phyloP scores from a whole-genome alignment of 2,113 vertebrate species.

The Dolichotis patagonum region DNA sequence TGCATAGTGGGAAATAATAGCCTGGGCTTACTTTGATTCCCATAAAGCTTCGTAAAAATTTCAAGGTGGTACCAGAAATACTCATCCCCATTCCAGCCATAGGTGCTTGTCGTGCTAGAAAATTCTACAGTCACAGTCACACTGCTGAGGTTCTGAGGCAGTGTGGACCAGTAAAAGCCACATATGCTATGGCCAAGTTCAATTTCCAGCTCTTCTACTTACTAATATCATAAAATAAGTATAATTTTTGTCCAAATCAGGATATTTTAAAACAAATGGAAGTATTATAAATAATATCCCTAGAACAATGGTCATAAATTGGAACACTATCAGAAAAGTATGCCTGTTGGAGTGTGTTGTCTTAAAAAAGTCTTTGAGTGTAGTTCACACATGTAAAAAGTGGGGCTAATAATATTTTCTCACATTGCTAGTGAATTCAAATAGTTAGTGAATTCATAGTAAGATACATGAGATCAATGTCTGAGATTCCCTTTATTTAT shows the following conservation, averaged over 20 bases:
- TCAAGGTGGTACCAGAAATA: neutral
- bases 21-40: neutral
- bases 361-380: neutral
- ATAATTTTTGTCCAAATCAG: neutral
- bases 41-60: neutral
- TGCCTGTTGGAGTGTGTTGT: neutral
- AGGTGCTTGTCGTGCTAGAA: neutral
- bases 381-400: neutral
- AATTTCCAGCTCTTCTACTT: neutral
- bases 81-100: neutral
- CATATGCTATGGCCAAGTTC: neutral
- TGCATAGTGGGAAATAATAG: neutral
- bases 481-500: too few relatives aligned
- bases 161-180: neutral
- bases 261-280: neutral
- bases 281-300: neutral
- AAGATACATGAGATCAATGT: too few relatives aligned
- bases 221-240: neutral
- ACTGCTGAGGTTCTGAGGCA: neutral
- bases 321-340: neutral
- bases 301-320: neutral
- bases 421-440: neutral
- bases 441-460: neutral
- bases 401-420: neutral
- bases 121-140: neutral